phyloP scores from a whole-genome alignment of 2,113 vertebrate genomes.

The Alexandromys fortis region DNA sequence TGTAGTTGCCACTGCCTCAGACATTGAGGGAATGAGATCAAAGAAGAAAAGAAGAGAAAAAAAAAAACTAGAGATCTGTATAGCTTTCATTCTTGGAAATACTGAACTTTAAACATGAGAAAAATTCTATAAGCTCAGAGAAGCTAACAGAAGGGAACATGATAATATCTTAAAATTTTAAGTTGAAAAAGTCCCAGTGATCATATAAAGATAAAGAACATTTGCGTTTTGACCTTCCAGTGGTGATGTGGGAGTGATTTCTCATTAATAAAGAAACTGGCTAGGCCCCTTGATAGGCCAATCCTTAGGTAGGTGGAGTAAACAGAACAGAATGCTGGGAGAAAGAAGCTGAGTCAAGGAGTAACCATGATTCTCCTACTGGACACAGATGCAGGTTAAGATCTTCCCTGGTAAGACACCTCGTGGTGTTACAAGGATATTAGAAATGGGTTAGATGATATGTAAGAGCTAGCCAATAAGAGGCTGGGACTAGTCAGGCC shows the following conservation, averaged over 20 bases:
- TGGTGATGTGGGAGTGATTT: not conserved
- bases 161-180: not conserved
- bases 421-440: too few relatives aligned
- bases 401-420: too few relatives aligned
- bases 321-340: too few relatives aligned
- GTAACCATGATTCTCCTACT: too few relatives aligned
- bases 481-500: too few relatives aligned
- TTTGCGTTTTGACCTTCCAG: not conserved
- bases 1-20: not conserved
- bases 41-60: not conserved
- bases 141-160: not conserved
- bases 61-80: accelerated
- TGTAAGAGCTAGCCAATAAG: too few relatives aligned
- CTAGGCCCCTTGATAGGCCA: too few relatives aligned
- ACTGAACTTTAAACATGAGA: not conserved
- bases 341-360: too few relatives aligned
- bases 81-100: not conserved
- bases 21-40: not conserved
- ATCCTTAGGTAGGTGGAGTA: too few relatives aligned
- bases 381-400: too few relatives aligned
- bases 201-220: not conserved
- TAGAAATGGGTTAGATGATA: too few relatives aligned
- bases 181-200: not conserved
- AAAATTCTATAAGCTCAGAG: not conserved
- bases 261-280: too few relatives aligned